Base-by-base conservation (phyloP, 1,140 invertebrate genomes). In the Sycophila sp. region DNA sequence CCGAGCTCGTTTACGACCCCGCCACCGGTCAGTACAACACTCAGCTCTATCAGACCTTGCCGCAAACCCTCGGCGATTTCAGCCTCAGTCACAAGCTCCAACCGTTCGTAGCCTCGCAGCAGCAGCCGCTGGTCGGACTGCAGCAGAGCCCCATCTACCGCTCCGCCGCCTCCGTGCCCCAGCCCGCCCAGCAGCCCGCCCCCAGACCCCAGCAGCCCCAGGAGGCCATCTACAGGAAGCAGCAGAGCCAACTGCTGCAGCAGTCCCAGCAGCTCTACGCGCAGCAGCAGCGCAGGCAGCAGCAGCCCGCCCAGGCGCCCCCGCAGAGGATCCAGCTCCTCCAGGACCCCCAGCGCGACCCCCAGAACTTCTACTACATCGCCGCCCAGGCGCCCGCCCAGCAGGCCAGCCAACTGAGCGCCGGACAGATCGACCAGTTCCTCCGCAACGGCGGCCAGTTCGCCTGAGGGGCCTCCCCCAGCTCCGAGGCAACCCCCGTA, bases 351-450 rank as follows among this genome's bases (percentile, higher is more conserved):
- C 84, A 85, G 24, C 80, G 78, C 65, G 83, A 81, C 8, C 72
- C 81, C 19, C 87, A 88, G 72, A 85, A 87, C 28, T 92, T 89
- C 79, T 93, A 93, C 78, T 93, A 91, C 80, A 87, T 92, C 0
- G 74, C 81, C 7, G 53, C 62, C 24, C 74, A 51, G 79, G 53
- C 3, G 53, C 74, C 47, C 65, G 55, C 69, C 45, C 67, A 10
- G 45, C 65, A 69, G 63, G 76, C 64, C 76, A 84, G 63, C 10
- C 80, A 82, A 0, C 76, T 87, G 4, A 86, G 89, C 4, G 85
- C 87, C 32, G 91, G 92, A 19, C 93, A 94, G 78, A 94, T 94
- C 77, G 93, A 94, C 79, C 91, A 93, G 38, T 94, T 94, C 84
- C 88, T 94, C 42, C 88, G 92, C 80, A 91, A 91, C 40, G 90